Conservation (phyloP, 2,113 vertebrate species). For the Sphyrna mokarran region DNA sequence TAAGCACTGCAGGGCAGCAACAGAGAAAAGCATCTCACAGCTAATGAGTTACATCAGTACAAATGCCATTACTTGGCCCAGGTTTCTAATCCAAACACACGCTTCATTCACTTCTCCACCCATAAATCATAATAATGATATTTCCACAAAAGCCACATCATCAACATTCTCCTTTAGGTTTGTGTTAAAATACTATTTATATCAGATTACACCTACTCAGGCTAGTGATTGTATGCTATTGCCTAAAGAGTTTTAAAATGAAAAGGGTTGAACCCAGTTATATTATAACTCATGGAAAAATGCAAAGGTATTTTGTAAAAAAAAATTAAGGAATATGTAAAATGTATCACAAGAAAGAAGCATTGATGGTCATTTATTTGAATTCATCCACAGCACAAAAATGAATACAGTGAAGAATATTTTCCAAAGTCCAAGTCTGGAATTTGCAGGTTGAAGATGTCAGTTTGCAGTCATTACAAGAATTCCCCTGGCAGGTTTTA, state of each 20-base stretch:
- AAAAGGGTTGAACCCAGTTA: not conserved
- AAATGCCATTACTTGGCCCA: constrained; percentile 57
- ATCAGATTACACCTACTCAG: not conserved
- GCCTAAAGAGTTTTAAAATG: not conserved
- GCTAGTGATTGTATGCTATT: not conserved
- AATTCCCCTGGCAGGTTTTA: no score
- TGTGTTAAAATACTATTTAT: not conserved
- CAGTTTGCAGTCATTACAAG: not conserved
- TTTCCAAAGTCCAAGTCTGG: not conserved
- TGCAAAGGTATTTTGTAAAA: not conserved
- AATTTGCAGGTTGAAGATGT: not conserved
- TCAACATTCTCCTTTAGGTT: not conserved
- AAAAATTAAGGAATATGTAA: not conserved
- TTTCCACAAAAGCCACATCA: not conserved
- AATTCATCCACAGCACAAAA: not conserved
- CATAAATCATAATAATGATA: constrained; percentile 36
- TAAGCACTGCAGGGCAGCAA: constrained; percentile 56
- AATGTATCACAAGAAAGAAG: not conserved
- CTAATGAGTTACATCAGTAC: constrained; percentile 62
- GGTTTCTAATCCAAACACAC: constrained; percentile 55
- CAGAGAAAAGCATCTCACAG: constrained; percentile 60
- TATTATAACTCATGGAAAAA: not conserved
- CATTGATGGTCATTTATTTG: not conserved
- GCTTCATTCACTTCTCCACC: constrained; percentile 46
- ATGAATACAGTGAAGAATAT: not conserved